A percentile compares a stretch with the other conserved stretches of the same genome.
These are phyloP conservation scores for Antedon mediterranea DNA, from an alignment of 53 echinoderm and acorn worm species.

Conservation along the genomic window DNA sequence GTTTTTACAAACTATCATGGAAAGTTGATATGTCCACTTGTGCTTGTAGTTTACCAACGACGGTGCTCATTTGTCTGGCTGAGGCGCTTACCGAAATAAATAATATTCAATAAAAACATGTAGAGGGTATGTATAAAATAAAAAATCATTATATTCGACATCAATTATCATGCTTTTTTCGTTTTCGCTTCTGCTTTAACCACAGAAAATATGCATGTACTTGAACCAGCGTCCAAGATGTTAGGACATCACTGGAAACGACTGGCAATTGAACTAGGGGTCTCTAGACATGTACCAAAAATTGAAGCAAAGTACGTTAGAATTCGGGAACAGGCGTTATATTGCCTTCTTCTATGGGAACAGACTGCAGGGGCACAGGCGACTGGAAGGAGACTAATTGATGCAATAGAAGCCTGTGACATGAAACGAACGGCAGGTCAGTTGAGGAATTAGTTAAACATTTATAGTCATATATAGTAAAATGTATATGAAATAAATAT, in stretches of 20 bases:
- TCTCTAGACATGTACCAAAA: slow-evolving; percentile 52
- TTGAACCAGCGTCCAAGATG: slow-evolving; percentile 65
- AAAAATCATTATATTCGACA: too few species aligned
- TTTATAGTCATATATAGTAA: too few species aligned
- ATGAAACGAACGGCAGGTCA: slow-evolving; percentile 75
- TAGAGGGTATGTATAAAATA: too few species aligned
- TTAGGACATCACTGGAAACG: slow-evolving; percentile 96
- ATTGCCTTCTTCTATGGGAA: slow-evolving; percentile 84
- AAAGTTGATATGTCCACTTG: too few species aligned
- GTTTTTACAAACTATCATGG: too few species aligned
- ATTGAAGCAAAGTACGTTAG: slow-evolving; percentile 64
- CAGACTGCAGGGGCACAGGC: slow-evolving; percentile 78
- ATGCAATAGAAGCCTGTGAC: slow-evolving; percentile 47
- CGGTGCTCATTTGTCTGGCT: too few species aligned
- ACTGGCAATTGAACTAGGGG: slow-evolving; percentile 70
- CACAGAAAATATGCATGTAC: slow-evolving; percentile 58
- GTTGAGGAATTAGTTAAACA: background rate
- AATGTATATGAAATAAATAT: too few species aligned
- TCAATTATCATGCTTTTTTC: too few species aligned
- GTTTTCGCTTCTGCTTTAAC: background rate
- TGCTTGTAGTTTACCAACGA: too few species aligned
- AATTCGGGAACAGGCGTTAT: slow-evolving; percentile 82
- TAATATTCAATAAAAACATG: too few species aligned
- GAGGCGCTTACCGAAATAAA: too few species aligned
- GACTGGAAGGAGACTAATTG: slow-evolving; percentile 71